Conservation (phyloP, 2,113 vertebrate genomes). For the Mola mola region DNA sequence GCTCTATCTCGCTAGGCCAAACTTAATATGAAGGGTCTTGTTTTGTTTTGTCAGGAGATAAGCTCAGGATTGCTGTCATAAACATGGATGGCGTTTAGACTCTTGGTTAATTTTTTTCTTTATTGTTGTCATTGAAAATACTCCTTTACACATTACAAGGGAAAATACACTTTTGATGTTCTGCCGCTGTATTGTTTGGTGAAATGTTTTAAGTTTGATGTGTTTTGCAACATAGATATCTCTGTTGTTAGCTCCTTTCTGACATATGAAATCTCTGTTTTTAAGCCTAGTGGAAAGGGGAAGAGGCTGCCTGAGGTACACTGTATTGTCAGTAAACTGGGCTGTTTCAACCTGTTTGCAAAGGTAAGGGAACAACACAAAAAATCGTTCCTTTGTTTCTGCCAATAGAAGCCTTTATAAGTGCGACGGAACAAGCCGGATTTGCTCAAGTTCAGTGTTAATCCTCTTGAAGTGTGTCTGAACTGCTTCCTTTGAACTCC, state of each 20-base stretch:
- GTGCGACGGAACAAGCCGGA: slow-evolving; percentile 10
- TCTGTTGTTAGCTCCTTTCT: slow-evolving; percentile 5
- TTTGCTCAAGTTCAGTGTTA: slow-evolving; percentile 14
- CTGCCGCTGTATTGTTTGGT: neutral
- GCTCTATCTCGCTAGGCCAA: neutral
- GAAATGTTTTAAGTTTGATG: neutral
- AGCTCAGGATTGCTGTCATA: neutral
- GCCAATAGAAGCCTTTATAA: neutral
- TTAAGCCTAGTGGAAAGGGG: slow-evolving; percentile 89
- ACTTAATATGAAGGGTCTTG: neutral
- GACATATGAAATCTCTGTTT: slow-evolving; percentile 49
- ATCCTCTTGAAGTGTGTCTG: slow-evolving; percentile 27
- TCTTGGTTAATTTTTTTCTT: neutral
- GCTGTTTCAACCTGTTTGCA: slow-evolving; percentile 98
- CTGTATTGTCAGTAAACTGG: slow-evolving; percentile 95
- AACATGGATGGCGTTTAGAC: neutral
- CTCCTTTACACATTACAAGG: neutral
- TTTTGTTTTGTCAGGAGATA: neutral
- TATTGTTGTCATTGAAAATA: neutral
- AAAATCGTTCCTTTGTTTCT: neutral
- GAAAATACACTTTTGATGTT: neutral
- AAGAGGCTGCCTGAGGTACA: slow-evolving; percentile 96
- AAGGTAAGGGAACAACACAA: slow-evolving; percentile 85
- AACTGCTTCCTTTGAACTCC: slow-evolving; percentile 7
- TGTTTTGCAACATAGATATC: neutral